A percentile compares a stretch with the other conserved stretches of the same genome.
Evolutionary conservation across 2,888 invertebrate genomes (phyloP).

Genomic region (Dicyrtoma fusca): DNA sequence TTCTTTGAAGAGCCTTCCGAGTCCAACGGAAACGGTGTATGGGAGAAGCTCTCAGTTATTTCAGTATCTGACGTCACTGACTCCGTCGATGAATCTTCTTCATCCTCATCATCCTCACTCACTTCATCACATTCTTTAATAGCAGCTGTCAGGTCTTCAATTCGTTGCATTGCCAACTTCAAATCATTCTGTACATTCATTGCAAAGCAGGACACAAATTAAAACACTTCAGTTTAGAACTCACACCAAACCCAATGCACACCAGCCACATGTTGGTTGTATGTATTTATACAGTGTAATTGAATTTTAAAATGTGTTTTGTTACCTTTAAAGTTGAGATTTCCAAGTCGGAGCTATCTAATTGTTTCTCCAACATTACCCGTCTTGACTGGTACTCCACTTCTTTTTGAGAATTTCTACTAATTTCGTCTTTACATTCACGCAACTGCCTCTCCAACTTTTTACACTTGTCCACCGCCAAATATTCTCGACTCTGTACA

Average conservation of each 20-base stretch:
- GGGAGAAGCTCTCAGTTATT: slow-evolving; percentile 37
- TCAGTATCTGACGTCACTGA: slow-evolving; percentile 54
- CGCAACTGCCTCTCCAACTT: slow-evolving; percentile 72
- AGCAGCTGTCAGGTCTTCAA: slow-evolving; percentile 88
- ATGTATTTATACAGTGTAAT: not conserved
- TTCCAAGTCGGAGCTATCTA: slow-evolving; percentile 55
- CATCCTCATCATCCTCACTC: slow-evolving; percentile 56
- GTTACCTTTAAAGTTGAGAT: slow-evolving; percentile 54
- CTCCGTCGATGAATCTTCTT: slow-evolving; percentile 56
- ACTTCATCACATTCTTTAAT: slow-evolving; percentile 74
- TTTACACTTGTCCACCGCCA: slow-evolving; percentile 76
- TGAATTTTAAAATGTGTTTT: no score
- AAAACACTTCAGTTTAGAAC: not conserved
- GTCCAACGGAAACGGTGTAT: slow-evolving; percentile 30
- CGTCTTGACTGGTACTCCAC: slow-evolving; percentile 54
- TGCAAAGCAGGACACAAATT: not conserved
- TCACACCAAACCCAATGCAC: not conserved
- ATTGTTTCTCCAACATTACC: slow-evolving; percentile 50
- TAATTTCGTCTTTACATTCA: slow-evolving; percentile 56
- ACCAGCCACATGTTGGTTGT: not conserved
- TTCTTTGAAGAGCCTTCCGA: slow-evolving; percentile 16
- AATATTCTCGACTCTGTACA: slow-evolving; percentile 73
- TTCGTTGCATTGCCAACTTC: slow-evolving; percentile 82
- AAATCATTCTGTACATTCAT: slow-evolving; percentile 66
- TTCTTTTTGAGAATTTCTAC: slow-evolving; percentile 54